A percentile compares a stretch with the other conserved stretches of the same genome.
Conservation (phyloP, 2,113 vertebrate species). For the Empidonax alnorum region DNA sequence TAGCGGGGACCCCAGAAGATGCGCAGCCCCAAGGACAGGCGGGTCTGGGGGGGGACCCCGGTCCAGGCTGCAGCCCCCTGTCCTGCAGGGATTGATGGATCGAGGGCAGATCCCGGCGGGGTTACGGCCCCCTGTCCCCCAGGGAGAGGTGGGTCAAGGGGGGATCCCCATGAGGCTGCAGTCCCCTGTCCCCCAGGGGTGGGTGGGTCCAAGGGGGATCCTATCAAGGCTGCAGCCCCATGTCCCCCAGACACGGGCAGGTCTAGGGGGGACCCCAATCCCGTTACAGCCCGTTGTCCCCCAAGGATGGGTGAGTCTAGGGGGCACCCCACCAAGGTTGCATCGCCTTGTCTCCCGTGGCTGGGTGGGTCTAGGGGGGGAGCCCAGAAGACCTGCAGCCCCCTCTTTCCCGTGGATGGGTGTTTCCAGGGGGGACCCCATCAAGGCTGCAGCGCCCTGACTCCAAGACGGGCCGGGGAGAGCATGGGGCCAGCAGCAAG, state of each 20-base stretch:
- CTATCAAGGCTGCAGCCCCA: too few relatives aligned
- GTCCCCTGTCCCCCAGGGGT: too few relatives aligned
- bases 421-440: background rate
- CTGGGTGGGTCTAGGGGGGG: background rate
- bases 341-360: background rate
- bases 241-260: too few relatives aligned
- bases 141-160: too few relatives aligned
- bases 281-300: too few relatives aligned
- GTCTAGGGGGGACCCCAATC: too few relatives aligned
- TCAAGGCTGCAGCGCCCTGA: background rate
- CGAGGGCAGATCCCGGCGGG: too few relatives aligned
- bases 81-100: background rate
- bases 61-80: background rate
- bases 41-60: background rate
- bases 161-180: too few relatives aligned
- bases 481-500: rapidly evolving
- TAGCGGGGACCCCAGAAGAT: too few relatives aligned
- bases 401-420: background rate
- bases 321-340: background rate
- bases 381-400: background rate
- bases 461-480: background rate
- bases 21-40: background rate
- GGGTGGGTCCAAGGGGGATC: too few relatives aligned
- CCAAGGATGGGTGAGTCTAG: background rate
- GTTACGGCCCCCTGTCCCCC: too few relatives aligned